Percentiles rank a stretch among this genome's conserved stretches.
Conservation (phyloP, 1,140 invertebrate species). For the Cryptotermes secundus region DNA sequence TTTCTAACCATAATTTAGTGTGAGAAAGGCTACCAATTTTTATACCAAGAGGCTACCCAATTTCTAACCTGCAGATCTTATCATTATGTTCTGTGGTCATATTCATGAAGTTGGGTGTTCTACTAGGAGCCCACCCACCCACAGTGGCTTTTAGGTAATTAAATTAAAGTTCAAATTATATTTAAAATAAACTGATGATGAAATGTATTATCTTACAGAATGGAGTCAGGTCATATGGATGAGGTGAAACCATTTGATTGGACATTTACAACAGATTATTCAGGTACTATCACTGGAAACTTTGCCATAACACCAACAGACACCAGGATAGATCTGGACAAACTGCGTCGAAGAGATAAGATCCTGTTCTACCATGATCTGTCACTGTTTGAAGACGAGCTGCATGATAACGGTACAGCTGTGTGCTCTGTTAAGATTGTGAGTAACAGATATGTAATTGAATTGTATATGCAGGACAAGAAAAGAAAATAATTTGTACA, state of each 20-base stretch:
- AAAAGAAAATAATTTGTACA: too few species aligned
- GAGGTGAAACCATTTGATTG: slow-evolving; percentile 93
- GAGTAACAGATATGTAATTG: slow-evolving; percentile 49
- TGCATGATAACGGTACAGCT: slow-evolving; percentile 96
- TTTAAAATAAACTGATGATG: too few species aligned
- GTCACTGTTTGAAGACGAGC: slow-evolving; percentile 95
- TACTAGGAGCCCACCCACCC: too few species aligned
- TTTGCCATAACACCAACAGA: slow-evolving; percentile 62
- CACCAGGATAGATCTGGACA: slow-evolving; percentile 85
- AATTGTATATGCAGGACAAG: too few species aligned
- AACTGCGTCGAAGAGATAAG: slow-evolving; percentile 85
- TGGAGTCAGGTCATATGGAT: slow-evolving; percentile 62
- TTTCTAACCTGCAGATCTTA: too few species aligned
- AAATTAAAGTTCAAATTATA: too few species aligned
- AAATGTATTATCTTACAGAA: slow-evolving; percentile 43
- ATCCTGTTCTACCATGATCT: slow-evolving; percentile 95
- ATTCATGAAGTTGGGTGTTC: too few species aligned
- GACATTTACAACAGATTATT: slow-evolving; percentile 96
- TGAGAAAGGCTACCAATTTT: too few species aligned
- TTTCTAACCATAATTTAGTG: too few species aligned
- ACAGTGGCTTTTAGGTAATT: too few species aligned
- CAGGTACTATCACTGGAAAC: slow-evolving; percentile 73
- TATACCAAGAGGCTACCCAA: too few species aligned
- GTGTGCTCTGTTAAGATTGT: slow-evolving; percentile 92
- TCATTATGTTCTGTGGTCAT: too few species aligned